Evolutionary conservation across 2,797 vertebrate genomes (phyloP).

Genomic region (Fringilla coelebs): DNA sequence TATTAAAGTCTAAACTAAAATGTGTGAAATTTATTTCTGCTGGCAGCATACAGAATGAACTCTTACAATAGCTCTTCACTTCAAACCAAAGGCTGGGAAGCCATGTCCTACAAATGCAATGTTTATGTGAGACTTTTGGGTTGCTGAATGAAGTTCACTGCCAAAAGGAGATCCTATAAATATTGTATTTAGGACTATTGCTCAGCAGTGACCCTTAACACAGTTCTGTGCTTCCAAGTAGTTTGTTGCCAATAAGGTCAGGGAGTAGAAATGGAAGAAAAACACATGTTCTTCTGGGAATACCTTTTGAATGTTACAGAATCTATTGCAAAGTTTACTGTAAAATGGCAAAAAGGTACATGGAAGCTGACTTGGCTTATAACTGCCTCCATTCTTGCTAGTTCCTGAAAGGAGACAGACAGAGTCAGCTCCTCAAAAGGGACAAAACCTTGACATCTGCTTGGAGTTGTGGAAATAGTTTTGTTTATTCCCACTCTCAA

Average conservation of each 20-base stretch:
- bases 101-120: background rate
- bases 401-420: background rate
- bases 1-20: constrained; percentile 18
- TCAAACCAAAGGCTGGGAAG: background rate
- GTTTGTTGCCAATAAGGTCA: background rate
- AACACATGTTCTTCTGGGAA: background rate
- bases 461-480: constrained; percentile 4
- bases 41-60: background rate
- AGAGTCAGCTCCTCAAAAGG: background rate
- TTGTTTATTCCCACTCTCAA: constrained; percentile 14
- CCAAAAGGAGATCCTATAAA: background rate
- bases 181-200: background rate
- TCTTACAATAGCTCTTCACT: background rate
- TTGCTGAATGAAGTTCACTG: background rate
- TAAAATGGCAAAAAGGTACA: background rate
- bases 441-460: background rate
- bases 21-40: background rate
- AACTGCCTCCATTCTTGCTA: background rate
- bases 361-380: background rate
- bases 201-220: background rate
- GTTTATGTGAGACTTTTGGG: background rate
- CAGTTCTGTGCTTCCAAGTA: background rate
- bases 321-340: background rate
- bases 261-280: background rate
- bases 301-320: background rate